Conservation (phyloP, 2,113 vertebrate species). For the Lanius collurio region DNA sequence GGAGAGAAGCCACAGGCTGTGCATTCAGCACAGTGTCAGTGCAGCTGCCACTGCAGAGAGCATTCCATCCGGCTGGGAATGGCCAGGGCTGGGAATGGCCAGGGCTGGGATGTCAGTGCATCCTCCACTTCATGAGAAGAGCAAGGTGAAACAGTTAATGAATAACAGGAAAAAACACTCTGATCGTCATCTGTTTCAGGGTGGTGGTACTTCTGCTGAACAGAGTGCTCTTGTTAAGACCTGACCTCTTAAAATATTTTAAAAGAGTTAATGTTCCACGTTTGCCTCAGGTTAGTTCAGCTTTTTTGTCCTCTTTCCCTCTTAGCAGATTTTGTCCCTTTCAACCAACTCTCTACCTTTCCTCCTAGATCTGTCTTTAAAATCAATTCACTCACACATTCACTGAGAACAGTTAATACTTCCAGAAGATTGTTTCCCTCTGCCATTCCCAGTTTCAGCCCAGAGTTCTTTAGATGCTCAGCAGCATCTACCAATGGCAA, state of each 20-base stretch:
- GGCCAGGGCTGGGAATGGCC: background rate
- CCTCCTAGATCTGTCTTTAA: background rate
- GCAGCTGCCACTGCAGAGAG: background rate
- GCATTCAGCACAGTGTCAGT: background rate
- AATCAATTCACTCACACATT: background rate
- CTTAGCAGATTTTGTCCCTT: background rate
- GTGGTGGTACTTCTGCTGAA: conserved; percentile 34
- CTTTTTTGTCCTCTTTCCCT: conserved; percentile 3
- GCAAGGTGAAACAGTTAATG: conserved; percentile 51
- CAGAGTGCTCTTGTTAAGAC: conserved; percentile 39
- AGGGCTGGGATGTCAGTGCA: background rate
- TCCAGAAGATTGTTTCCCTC: background rate
- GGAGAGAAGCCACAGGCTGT: background rate
- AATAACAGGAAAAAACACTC: conserved; percentile 12
- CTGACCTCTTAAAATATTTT: conserved; percentile 33
- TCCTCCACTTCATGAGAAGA: background rate
- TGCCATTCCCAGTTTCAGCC: background rate
- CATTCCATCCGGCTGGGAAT: background rate
- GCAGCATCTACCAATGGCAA: background rate
- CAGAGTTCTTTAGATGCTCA: background rate
- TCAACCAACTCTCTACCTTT: background rate
- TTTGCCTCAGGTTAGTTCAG: background rate
- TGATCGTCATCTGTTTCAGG: background rate
- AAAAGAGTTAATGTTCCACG: conserved; percentile 39
- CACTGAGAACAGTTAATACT: background rate